Base-by-base conservation (phyloP, 2,113 vertebrate genomes). In the Phodopus roborovskii region DNA sequence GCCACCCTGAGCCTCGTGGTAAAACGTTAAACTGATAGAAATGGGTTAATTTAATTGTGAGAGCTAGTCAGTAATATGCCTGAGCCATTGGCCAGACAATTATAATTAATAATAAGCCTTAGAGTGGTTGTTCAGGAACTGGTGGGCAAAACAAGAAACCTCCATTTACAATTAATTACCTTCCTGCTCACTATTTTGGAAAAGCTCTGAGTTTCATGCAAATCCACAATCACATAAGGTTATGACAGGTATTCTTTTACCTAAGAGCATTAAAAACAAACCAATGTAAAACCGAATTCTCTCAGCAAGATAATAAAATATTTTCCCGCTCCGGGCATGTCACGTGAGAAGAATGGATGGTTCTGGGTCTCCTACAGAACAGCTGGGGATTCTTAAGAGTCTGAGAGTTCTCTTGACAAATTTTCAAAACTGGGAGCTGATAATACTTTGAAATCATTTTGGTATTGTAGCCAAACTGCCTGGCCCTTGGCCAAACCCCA, bases 191-290 rank as follows among this genome's bases (percentile, higher is more conserved):
- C 7, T 30, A 15, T 24, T 11, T 58, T 30, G 20, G 42, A 75
- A 56, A 64, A 74, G 84, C 16, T 26, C 30, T 5, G 3, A 74
- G 74, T 13, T 0, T 0, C 28, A 50, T 28, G 17, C 2, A n/a
- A 28, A 22, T 0, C 0, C 39, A 12, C 66, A 68, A 24, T 7
- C 7, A 53, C 9, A 0, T 7, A 28, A n/a, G 33, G 19, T 50
- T 13, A 0, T 4, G 11, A 24, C 17, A 84, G 36, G 15, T 17
- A 66, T 39, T 50, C 28, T 84, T 64, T 13, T 19, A 45, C 56
- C 16, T 2, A 30, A 26, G 60, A n/a, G 50, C 5, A 19, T 48
- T 60, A 77, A 56, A 33, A 50, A 85, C 58, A 83, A 7, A 70
- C 56, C 24, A 1, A 22, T 1, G 6, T 89, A 42, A 81, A 86